Evolutionary conservation across 2,113 vertebrate species (phyloP), one percentile per base, ranked within the genome.

Genomic region (Periophthalmus modestus): DNA sequence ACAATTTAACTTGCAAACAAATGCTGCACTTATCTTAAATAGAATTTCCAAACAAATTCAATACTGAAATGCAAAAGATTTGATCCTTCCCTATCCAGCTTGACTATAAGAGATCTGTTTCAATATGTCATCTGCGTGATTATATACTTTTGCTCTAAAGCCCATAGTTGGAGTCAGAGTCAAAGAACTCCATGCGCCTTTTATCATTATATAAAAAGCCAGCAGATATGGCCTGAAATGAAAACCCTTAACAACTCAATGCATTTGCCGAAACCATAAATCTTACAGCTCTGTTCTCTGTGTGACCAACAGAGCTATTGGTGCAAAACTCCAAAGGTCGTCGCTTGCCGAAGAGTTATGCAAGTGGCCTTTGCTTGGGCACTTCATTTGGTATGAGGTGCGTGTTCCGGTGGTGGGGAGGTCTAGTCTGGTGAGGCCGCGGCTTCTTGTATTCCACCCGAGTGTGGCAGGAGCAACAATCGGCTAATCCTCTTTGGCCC

Each of bases 281-380:
- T 87, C 77, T 68, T 78, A 86, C 79, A 83, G 83, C 58, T 67
- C 54, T 59, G 28, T 76, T 72, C 47, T 63, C 72, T 83, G 71
- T 80, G 54, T 63, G 52, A 66, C 74, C 72, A 74, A 70, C 72
- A 81, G 34, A 18, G 76, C 83, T 66, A 85, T 55, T 24, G 81
- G 57, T 75, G 73, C 68, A 72, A 61, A 78, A 74, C 46, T 48
- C 54, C 74, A 92, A 93, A 93, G 89, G 91, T 92, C 89, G 90
- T 68, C 74, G 71, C 66, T 81, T 82, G 75, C 75, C 77, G 74
- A 82, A 81, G 85, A 92, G 85, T 87, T 91, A 91, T 88, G 80
- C 87, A 83, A 89, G 85, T 82, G 90, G 86, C 88, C 90, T 93
- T 93, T 91, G 85, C 70, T 74, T 72, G 66, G 81, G 83, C 7